Conservation (phyloP, 1,140 invertebrate genomes). For the Proctacanthus coquilletti region DNA sequence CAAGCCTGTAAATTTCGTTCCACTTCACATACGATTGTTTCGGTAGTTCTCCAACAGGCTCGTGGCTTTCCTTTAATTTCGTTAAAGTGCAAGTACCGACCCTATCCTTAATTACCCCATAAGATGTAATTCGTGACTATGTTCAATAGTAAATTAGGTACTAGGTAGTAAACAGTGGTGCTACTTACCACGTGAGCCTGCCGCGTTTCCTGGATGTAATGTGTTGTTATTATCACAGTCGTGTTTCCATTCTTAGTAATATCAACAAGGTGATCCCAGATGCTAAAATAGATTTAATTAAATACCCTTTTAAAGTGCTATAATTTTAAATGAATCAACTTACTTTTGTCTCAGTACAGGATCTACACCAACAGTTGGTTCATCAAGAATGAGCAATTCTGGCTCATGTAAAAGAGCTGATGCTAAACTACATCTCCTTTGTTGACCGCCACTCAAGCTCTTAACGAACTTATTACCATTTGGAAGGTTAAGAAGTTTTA, state of each 20-base stretch:
- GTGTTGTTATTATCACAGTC: conserved; percentile 93
- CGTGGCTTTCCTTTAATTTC: no score
- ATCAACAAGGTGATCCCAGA: conserved; percentile 88
- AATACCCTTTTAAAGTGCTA: conserved; percentile 10
- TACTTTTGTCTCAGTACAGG: conserved; percentile 78
- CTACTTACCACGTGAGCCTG: conserved; percentile 68
- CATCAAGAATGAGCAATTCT: conserved; percentile 81
- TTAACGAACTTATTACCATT: conserved; percentile 55
- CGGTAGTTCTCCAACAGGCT: no score
- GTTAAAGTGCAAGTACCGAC: no score
- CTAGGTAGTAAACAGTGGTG: no score
- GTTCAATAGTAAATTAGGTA: no score
- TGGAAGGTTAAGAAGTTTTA: conserved; percentile 58
- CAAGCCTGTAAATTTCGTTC: no score
- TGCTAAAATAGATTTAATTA: conserved; percentile 39
- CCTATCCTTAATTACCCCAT: no score
- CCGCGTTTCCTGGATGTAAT: conserved; percentile 93
- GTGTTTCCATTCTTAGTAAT: conserved; percentile 72
- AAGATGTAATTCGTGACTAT: no score
- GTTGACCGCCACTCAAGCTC: conserved; percentile 80
- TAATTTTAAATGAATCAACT: conserved; percentile 28
- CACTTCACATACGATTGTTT: no score
- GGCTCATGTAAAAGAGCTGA: conserved; percentile 77
- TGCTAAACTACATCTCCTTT: conserved; percentile 74
- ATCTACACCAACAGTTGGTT: conserved; percentile 91